These are phyloP conservation scores for Epicauta chinensis DNA, from an alignment of 1,140 invertebrate genomes.

Conservation along the genomic window DNA sequence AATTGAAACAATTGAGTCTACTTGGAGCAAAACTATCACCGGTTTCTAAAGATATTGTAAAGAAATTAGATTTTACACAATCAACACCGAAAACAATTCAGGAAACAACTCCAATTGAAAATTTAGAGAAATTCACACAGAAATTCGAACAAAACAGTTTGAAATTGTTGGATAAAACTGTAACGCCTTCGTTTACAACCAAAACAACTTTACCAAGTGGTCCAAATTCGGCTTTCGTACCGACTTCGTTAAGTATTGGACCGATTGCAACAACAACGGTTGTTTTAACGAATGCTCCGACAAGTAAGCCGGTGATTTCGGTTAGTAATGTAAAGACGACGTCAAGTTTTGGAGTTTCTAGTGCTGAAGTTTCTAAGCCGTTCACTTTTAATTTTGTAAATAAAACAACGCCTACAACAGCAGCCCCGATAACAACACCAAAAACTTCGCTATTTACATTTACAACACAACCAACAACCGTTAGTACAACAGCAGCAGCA, in stretches of 20 bases:
- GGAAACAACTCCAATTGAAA: slow-evolving; percentile 4
- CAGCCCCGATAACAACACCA: neutral
- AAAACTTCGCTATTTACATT: neutral
- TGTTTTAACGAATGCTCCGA: neutral
- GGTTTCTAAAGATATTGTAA: slow-evolving; percentile 11
- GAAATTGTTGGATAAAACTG: neutral
- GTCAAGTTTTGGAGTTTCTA: neutral
- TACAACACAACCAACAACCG: neutral
- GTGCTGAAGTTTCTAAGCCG: neutral
- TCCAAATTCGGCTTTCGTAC: neutral
- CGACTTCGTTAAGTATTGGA: neutral
- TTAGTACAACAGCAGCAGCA: neutral
- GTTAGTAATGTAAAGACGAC: neutral
- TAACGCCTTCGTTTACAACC: neutral
- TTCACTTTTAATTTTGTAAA: neutral
- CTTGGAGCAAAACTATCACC: slow-evolving; percentile 23
- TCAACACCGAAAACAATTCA: slow-evolving; percentile 20
- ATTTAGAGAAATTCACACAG: neutral
- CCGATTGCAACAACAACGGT: neutral
- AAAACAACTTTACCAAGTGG: neutral
- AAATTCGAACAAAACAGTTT: neutral
- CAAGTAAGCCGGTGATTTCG: neutral
- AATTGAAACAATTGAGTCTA: slow-evolving; percentile 16
- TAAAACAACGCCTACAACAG: neutral
- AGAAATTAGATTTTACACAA: slow-evolving; percentile 25